Evolutionary conservation across 1,140 invertebrate species (phyloP).

Genomic region (Drosophila melanogaster): DNA sequence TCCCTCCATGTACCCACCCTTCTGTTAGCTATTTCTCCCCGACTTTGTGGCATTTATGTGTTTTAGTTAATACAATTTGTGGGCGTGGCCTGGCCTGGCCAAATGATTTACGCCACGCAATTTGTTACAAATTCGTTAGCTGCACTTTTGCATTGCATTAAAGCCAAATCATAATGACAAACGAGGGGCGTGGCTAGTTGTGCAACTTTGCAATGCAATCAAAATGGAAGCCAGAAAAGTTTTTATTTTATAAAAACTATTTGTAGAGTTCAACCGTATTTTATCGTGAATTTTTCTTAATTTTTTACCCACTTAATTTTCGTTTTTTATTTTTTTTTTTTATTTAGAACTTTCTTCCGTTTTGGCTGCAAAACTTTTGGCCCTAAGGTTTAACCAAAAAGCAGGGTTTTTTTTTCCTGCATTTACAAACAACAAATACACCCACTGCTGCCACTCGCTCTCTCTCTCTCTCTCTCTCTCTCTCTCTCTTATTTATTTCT

Average conservation of each 20-base stretch:
- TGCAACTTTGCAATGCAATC: not conserved
- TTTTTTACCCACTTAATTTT: slow-evolving; percentile 7
- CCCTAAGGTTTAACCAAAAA: slow-evolving; percentile 45
- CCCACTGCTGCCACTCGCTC: not conserved
- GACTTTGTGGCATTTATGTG: slow-evolving; percentile 23
- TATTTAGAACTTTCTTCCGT: slow-evolving; percentile 20
- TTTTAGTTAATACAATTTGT: slow-evolving; percentile 34
- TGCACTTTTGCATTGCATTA: slow-evolving; percentile 40
- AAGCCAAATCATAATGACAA: slow-evolving; percentile 61
- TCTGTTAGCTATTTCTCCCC: not conserved
- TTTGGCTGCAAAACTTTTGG: slow-evolving; percentile 49
- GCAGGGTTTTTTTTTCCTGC: slow-evolving; percentile 9
- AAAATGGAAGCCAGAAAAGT: not conserved
- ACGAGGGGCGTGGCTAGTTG: slow-evolving; percentile 25
- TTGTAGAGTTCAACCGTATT: not conserved
- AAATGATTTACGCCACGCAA: slow-evolving; percentile 65
- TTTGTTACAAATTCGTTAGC: slow-evolving; percentile 61
- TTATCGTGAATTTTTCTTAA: not conserved
- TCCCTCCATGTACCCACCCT: not conserved
- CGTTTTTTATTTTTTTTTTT: slow-evolving; percentile 32
- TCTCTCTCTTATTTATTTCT: not conserved
- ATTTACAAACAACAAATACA: slow-evolving; percentile 53
- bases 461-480: too few relatives aligned
- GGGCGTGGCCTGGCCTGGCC: slow-evolving; percentile 43
- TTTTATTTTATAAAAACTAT: not conserved